Evolutionary conservation across 2,888 invertebrate genomes (phyloP), one percentile per base, ranked within the genome.

Genomic region (Conistra vaccinii): DNA sequence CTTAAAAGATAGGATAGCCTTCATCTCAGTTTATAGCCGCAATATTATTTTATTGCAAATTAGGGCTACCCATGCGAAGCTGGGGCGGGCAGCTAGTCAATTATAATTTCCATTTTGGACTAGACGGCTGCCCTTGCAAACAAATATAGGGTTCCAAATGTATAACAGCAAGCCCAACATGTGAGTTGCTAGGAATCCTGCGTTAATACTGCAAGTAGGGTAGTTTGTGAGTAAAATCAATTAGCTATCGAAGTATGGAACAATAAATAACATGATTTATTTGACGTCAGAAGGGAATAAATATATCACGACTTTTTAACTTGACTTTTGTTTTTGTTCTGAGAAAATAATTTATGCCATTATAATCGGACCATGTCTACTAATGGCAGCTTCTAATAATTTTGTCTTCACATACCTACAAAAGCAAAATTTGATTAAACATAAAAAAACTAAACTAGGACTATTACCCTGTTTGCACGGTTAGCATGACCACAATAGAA

Each of bases 81-180:
- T n/a, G n/a, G n/a, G n/a, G n/a, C n/a, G n/a, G n/a, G n/a, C n/a
- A n/a, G n/a, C n/a, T 45, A 55, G 20, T 32, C 29, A 55, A 57
- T 51, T 48, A 51, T 26, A 67, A 23, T 69, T 63, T 70, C 20
- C 29, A 5, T 62, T 75, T 61, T 66, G 62, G 17, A 20, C 26
- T 53, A 69, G 32, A 80, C 48, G 78, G 35, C 62, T 75, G 78
- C 76, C 85, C 85, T 88, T 85, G 86, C 77, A 77, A 76, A 62
- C 51, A 72, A 81, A 80, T 76, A 76, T 88, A 87, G 69, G 89
- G 87, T 88, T 88, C 87, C 23, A 82, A 76, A 80, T 69, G 62
- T 69, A 81, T 71, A 71, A n/a, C n/a, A 71, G 76, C 71, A 87
- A 90, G 84, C 89, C 87, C 66, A 80, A 84, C 85, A 87, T 88